Conservation (phyloP, 1,140 invertebrate genomes). For the Teleogryllus occipitalis region DNA sequence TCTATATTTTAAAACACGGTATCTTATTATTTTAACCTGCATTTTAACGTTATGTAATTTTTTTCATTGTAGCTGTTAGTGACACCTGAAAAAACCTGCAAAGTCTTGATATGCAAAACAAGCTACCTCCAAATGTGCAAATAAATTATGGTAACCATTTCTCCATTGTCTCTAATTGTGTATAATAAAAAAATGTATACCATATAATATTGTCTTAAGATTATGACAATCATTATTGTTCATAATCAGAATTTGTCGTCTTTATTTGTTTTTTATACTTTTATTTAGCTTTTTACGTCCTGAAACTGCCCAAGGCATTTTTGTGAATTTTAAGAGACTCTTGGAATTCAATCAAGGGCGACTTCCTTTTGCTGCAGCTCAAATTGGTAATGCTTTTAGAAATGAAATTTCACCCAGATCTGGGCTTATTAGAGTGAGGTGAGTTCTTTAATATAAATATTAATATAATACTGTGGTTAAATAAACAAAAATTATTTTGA, state of each 20-base stretch:
- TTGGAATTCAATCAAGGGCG: slow-evolving; percentile 95
- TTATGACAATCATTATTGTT: background rate
- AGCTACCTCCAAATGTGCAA: background rate
- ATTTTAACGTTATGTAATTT: no score
- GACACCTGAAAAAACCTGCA: background rate
- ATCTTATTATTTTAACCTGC: no score
- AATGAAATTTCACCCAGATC: slow-evolving; percentile 99
- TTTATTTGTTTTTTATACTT: no score
- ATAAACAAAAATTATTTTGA: background rate
- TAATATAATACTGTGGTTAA: background rate
- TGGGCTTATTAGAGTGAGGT: slow-evolving; percentile 82
- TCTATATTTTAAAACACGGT: background rate
- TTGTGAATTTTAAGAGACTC: slow-evolving; percentile 96
- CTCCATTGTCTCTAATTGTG: background rate
- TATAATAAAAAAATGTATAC: background rate
- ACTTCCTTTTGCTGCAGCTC: slow-evolving; percentile 95
- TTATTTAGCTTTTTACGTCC: slow-evolving; percentile 72
- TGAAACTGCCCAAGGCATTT: slow-evolving; percentile 98
- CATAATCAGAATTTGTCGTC: no score
- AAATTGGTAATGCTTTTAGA: slow-evolving; percentile 95
- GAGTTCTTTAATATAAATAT: slow-evolving; percentile 6
- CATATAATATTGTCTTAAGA: background rate
- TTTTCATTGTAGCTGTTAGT: background rate
- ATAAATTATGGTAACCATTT: background rate
- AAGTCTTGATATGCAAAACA: background rate